These are phyloP conservation scores for Neogobius melanostomus DNA, from an alignment of 2,113 vertebrate genomes.

Conservation along the genomic window DNA sequence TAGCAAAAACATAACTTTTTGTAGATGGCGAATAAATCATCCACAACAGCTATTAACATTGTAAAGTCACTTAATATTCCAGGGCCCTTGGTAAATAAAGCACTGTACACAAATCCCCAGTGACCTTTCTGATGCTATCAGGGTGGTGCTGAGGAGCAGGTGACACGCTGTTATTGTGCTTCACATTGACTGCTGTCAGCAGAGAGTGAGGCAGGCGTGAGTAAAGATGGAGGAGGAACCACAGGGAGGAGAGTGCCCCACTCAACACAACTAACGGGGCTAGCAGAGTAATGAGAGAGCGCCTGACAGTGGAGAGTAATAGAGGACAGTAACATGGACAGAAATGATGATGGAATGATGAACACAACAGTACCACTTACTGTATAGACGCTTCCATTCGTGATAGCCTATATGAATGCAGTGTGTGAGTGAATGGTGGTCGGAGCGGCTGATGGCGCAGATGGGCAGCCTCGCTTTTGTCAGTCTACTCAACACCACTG, in stretches of 20 bases:
- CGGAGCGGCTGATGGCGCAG: too few relatives aligned
- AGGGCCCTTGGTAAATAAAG: constrained; percentile 19
- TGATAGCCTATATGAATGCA: too few relatives aligned
- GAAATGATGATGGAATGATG: constrained; percentile 4
- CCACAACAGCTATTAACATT: neutral
- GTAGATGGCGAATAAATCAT: too few relatives aligned
- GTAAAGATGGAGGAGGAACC: constrained; percentile 53
- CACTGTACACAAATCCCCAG: constrained; percentile 13
- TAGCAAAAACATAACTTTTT: too few relatives aligned
- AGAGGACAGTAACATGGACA: constrained; percentile 5
- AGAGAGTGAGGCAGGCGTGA: constrained; percentile 48
- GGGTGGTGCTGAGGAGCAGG: constrained; percentile 36
- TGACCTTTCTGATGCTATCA: constrained; percentile 29
- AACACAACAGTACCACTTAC: neutral
- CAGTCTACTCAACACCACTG: too few relatives aligned
- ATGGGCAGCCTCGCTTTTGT: too few relatives aligned
- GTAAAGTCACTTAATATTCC: neutral
- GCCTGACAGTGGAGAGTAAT: constrained; percentile 31
- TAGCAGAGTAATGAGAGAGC: constrained; percentile 79
- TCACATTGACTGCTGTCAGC: constrained; percentile 31
- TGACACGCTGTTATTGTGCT: constrained; percentile 42
- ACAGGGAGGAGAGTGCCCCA: constrained; percentile 45
- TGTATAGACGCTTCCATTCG: too few relatives aligned
- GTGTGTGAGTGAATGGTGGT: too few relatives aligned
- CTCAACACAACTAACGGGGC: constrained; percentile 79